phyloP scores from a whole-genome alignment of 2,888 invertebrate genomes.

The Tuberolachnus salignus region DNA sequence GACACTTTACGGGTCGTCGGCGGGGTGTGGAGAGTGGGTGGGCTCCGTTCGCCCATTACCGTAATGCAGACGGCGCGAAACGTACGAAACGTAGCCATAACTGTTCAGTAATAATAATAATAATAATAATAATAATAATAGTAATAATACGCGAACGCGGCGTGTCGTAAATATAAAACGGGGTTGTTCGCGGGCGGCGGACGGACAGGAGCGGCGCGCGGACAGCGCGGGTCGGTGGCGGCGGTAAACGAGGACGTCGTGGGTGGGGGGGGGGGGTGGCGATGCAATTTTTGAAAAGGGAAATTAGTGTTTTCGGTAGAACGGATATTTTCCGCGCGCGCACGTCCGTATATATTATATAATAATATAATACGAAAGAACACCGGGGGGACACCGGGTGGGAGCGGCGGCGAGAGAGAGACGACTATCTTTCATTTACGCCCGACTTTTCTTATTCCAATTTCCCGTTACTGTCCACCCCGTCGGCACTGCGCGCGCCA shows the following conservation, averaged over 20 bases:
- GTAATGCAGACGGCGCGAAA: too few relatives aligned
- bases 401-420: conserved; percentile 46
- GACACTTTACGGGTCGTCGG: too few relatives aligned
- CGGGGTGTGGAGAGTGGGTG: too few relatives aligned
- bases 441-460: conserved; percentile 61
- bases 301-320: conserved; percentile 58
- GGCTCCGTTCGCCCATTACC: too few relatives aligned
- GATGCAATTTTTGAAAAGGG: conserved; percentile 58
- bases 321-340: conserved; percentile 57
- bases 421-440: conserved; percentile 61
- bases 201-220: too few relatives aligned
- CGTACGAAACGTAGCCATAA: too few relatives aligned
- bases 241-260: conserved; percentile 40
- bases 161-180: too few relatives aligned
- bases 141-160: too few relatives aligned
- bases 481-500: neutral
- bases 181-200: too few relatives aligned
- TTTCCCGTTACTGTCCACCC: conserved; percentile 60
- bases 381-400: neutral
- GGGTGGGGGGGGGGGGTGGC: too few relatives aligned
- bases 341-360: neutral
- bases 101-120: too few relatives aligned
- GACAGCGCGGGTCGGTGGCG: neutral
- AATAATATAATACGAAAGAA: conserved; percentile 33
- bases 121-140: too few relatives aligned